Conservation (phyloP, 2,797 vertebrate genomes). For the Betta splendens region DNA sequence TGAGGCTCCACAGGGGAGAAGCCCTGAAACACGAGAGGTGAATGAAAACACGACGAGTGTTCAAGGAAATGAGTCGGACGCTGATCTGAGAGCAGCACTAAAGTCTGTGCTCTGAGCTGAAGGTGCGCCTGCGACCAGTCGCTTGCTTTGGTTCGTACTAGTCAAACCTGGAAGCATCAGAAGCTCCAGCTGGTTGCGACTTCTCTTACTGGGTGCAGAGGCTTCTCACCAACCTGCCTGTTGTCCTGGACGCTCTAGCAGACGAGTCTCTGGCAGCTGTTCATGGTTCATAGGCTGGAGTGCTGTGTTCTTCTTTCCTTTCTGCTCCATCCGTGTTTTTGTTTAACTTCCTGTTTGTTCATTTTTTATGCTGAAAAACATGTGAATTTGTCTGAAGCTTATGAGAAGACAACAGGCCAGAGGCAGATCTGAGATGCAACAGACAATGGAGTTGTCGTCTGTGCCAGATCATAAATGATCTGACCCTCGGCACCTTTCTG, state of each 20-base stretch:
- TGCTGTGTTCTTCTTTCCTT: too few relatives aligned
- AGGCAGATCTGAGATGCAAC: slow-evolving; percentile 5
- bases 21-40: not conserved
- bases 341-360: too few relatives aligned
- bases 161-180: too few relatives aligned
- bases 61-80: slow-evolving; percentile 5
- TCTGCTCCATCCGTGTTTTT: too few relatives aligned
- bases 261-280: too few relatives aligned
- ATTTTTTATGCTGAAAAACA: not conserved
- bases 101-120: not conserved
- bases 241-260: too few relatives aligned
- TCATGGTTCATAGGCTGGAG: too few relatives aligned
- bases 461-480: slow-evolving; percentile 28
- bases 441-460: not conserved
- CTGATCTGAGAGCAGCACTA: slow-evolving; percentile 1
- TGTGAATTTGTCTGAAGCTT: not conserved
- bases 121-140: too few relatives aligned
- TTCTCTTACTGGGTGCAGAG: too few relatives aligned
- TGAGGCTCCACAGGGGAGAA: not conserved
- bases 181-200: too few relatives aligned
- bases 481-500: slow-evolving; percentile 27
- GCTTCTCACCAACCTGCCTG: too few relatives aligned
- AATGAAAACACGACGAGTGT: slow-evolving; percentile 6
- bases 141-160: too few relatives aligned
- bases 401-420: not conserved